phyloP scores from a whole-genome alignment of 2,888 invertebrate species.

The Agrochola macilenta region DNA sequence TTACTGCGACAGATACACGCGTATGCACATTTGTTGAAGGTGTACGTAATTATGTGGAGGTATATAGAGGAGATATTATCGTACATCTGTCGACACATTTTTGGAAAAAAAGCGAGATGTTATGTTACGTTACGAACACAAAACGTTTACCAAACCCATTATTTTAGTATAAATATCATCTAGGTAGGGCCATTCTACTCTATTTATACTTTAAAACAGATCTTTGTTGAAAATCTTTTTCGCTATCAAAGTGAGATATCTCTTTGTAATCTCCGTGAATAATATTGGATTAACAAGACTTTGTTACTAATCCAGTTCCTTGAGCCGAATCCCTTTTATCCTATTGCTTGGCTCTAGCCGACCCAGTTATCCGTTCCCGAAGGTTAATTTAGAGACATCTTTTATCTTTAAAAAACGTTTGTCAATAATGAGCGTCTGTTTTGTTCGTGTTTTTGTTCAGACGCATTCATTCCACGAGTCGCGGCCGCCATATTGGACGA shows the following conservation, averaged over 20 bases:
- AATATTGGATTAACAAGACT: constrained; percentile 83
- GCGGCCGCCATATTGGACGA: constrained; percentile 31
- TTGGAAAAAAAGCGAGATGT: background rate
- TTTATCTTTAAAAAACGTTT: constrained; percentile 62
- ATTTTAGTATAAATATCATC: constrained; percentile 17
- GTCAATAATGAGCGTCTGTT: constrained; percentile 57
- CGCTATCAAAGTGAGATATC: constrained; percentile 82
- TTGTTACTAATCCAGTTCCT: constrained; percentile 80
- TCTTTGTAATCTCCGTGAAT: constrained; percentile 84
- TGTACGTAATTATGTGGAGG: background rate
- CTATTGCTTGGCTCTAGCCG: constrained; percentile 68
- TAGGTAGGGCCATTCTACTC: constrained; percentile 35
- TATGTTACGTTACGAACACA: background rate
- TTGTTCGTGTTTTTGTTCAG: constrained; percentile 38
- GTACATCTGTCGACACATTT: background rate
- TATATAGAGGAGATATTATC: no score
- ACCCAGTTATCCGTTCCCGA: constrained; percentile 66
- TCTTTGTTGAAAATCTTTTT: constrained; percentile 75
- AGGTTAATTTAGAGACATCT: constrained; percentile 71
- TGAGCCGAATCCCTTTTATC: constrained; percentile 79
- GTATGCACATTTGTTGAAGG: background rate
- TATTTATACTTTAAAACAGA: constrained; percentile 77
- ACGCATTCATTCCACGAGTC: constrained; percentile 22
- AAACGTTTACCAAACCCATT: constrained; percentile 19
- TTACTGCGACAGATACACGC: no score